Percentiles rank a stretch among this genome's conserved stretches.
Evolutionary conservation across 1,140 invertebrate species (phyloP).

Genomic region (Trichonephila inaurata): DNA sequence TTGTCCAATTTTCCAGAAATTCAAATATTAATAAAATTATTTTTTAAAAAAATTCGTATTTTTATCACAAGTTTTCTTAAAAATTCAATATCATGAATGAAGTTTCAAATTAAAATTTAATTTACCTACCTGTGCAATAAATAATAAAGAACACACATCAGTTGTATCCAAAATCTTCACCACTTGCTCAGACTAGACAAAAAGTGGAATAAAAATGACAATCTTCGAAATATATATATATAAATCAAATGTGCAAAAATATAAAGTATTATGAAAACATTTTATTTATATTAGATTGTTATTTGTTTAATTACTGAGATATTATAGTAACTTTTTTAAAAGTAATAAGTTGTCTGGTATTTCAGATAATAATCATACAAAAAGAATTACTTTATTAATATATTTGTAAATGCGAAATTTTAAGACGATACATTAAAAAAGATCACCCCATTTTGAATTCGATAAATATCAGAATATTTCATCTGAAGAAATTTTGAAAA

Average conservation of each 20-base stretch:
- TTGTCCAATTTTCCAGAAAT: no score
- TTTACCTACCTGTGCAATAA: slow-evolving; percentile 29
- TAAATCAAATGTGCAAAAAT: neutral
- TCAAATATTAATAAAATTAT: no score
- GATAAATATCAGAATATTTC: no score
- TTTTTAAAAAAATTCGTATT: no score
- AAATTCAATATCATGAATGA: neutral
- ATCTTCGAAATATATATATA: neutral
- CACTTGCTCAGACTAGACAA: neutral
- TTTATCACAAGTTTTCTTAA: neutral
- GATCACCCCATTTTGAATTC: no score
- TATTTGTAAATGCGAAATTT: neutral
- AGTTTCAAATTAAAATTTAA: neutral
- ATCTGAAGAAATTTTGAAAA: no score
- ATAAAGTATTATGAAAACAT: neutral
- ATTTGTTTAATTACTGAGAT: neutral
- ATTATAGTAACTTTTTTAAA: no score
- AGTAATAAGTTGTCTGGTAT: no score
- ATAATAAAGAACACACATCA: slow-evolving; percentile 18
- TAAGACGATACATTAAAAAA: no score
- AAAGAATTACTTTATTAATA: neutral
- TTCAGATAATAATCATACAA: neutral
- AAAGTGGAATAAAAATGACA: neutral
- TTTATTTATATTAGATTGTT: neutral
- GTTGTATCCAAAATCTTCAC: slow-evolving; percentile 34